phyloP scores from a whole-genome alignment of 2,888 invertebrate genomes.

The Oscheius sp. region DNA sequence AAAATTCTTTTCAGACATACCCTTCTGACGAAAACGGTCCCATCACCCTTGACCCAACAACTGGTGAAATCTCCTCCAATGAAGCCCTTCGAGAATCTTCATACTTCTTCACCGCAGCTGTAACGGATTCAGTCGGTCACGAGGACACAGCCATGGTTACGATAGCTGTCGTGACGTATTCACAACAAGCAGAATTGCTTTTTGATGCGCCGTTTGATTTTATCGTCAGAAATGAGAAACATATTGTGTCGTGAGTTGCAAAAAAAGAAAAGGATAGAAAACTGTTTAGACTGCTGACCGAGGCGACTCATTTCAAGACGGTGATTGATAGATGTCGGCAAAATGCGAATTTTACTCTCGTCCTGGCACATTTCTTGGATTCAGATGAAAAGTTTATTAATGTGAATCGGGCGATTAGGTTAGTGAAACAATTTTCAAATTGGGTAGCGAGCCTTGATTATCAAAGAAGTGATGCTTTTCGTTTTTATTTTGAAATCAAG shows the following conservation, averaged over 20 bases:
- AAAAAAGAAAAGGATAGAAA: neutral
- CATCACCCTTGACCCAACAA: constrained; percentile 34
- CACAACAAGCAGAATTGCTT: constrained; percentile 50
- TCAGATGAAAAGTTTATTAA: constrained; percentile 43
- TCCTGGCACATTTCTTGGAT: constrained; percentile 51
- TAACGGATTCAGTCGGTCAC: constrained; percentile 44
- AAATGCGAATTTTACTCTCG: constrained; percentile 51
- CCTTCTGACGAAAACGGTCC: constrained; percentile 31
- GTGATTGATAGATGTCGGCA: constrained; percentile 52
- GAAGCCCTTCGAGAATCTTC: constrained; percentile 42
- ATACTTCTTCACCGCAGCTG: constrained; percentile 45
- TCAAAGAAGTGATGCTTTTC: neutral
- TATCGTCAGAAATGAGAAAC: constrained; percentile 49
- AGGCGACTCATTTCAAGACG: constrained; percentile 43
- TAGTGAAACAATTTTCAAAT: too few species aligned
- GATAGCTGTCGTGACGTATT: constrained; percentile 50
- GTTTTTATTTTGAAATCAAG: too few species aligned
- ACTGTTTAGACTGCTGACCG: constrained; percentile 44
- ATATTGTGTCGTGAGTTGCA: constrained; percentile 41
- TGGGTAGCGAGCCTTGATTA: neutral
- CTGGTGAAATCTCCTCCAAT: constrained; percentile 46
- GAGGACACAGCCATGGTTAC: constrained; percentile 47
- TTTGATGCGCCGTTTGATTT: constrained; percentile 55
- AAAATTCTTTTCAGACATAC: constrained; percentile 32
- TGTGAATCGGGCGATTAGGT: constrained; percentile 44